Conservation (phyloP, 2,888 invertebrate genomes). For the Chrysolina haemoptera region DNA sequence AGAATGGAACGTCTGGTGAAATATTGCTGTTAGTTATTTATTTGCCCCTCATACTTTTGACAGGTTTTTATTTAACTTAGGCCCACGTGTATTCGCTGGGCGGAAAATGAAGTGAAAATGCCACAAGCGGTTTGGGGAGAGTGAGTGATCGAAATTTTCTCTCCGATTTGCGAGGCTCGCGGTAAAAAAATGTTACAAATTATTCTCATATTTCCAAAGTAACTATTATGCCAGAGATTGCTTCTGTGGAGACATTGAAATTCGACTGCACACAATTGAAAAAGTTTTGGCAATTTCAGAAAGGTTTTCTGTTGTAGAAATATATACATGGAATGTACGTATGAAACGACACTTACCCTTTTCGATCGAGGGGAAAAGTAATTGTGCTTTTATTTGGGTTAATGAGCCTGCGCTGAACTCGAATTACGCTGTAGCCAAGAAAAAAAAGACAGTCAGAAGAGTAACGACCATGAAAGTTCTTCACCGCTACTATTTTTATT, state of each 20-base stretch:
- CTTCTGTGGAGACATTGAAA: background rate
- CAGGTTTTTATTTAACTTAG: slow-evolving; percentile 30
- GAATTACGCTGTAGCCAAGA: too few relatives aligned
- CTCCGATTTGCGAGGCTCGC: slow-evolving; percentile 31
- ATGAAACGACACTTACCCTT: too few relatives aligned
- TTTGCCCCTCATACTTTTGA: slow-evolving; percentile 27
- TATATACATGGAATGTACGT: too few relatives aligned
- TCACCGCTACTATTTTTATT: too few relatives aligned
- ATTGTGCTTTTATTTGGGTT: too few relatives aligned
- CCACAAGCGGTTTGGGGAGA: slow-evolving; percentile 26
- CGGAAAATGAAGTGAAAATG: slow-evolving; percentile 33
- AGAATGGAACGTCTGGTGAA: slow-evolving; percentile 19
- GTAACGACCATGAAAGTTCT: too few relatives aligned
- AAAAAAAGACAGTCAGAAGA: too few relatives aligned
- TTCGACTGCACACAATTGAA: background rate
- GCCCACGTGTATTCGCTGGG: slow-evolving; percentile 3
- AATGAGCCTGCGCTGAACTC: too few relatives aligned
- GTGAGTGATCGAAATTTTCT: slow-evolving; percentile 39
- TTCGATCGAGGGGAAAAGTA: too few relatives aligned
- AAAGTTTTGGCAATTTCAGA: background rate
- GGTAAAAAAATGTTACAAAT: slow-evolving; percentile 29
- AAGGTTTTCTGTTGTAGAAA: background rate
- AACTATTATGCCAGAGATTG: background rate
- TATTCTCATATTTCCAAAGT: slow-evolving; percentile 6
- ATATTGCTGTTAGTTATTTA: slow-evolving; percentile 27